Percentiles rank a stretch among this genome's conserved stretches.
These are phyloP conservation scores for Chlorospingus flavigularis DNA, from an alignment of 2,797 vertebrate genomes.

Conservation along the genomic window DNA sequence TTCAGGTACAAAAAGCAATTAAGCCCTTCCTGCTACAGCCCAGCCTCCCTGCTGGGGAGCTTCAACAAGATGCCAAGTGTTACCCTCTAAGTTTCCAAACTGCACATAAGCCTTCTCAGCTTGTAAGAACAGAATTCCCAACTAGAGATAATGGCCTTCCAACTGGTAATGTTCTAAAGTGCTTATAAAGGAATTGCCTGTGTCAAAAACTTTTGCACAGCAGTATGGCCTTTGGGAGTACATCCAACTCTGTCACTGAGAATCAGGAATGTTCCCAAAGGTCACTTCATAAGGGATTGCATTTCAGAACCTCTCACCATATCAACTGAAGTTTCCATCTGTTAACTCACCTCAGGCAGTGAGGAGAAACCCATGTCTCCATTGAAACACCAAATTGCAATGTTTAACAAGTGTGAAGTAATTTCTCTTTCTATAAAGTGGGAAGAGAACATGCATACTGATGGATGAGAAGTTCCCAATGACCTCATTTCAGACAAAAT, in stretches of 20 bases:
- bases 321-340: neutral
- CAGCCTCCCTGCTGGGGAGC: neutral
- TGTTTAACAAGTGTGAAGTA: neutral
- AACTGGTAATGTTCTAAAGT: neutral
- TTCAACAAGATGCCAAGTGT: neutral
- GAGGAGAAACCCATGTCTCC: neutral
- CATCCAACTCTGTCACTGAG: neutral
- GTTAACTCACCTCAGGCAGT: neutral
- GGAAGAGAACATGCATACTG: neutral
- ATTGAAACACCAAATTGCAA: neutral
- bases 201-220: neutral
- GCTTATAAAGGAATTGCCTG: neutral
- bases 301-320: neutral
- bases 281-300: neutral
- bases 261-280: neutral
- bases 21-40: neutral
- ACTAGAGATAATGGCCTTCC: neutral
- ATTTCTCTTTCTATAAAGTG: neutral
- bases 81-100: neutral
- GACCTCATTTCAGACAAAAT: neutral
- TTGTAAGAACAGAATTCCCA: neutral
- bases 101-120: neutral
- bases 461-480: neutral
- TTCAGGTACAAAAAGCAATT: neutral
- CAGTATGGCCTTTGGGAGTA: neutral